phyloP scores from a whole-genome alignment of 1,140 invertebrate species.

The Nasonia longicornis region DNA sequence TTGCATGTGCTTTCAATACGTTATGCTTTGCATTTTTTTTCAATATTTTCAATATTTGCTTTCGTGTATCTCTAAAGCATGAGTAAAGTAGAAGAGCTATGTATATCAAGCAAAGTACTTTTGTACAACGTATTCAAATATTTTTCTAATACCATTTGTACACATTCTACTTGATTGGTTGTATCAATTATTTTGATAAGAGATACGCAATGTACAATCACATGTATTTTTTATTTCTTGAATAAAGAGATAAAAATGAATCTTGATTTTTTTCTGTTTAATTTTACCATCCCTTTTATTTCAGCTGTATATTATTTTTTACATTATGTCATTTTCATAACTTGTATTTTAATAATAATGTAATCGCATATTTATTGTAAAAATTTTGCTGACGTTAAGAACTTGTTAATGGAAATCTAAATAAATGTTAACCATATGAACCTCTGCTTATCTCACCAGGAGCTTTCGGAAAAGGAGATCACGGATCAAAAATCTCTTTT shows the following conservation, averaged over 20 bases:
- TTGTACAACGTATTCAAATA: background rate
- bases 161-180: conserved; percentile 14
- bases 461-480: conserved; percentile 66
- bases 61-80: conserved; percentile 24
- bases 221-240: conserved; percentile 64
- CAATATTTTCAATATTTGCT: background rate
- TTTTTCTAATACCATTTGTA: conserved; percentile 20
- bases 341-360: conserved; percentile 14
- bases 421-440: background rate
- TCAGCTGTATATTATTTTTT: conserved; percentile 21
- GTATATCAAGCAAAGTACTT: background rate
- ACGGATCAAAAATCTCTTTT: conserved; percentile 62
- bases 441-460: conserved; percentile 51
- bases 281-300: conserved; percentile 27
- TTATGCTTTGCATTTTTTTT: conserved; percentile 24
- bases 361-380: background rate
- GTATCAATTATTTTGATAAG: conserved; percentile 41
- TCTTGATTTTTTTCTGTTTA: conserved; percentile 36
- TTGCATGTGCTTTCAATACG: conserved; percentile 34
- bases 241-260: conserved; percentile 60
- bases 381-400: background rate
- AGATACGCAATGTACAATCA: conserved; percentile 55
- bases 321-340: conserved; percentile 28
- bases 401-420: background rate
- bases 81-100: conserved; percentile 19